Evolutionary conservation across 2,888 invertebrate species (phyloP).

Genomic region (Xestia sexstrigata): DNA sequence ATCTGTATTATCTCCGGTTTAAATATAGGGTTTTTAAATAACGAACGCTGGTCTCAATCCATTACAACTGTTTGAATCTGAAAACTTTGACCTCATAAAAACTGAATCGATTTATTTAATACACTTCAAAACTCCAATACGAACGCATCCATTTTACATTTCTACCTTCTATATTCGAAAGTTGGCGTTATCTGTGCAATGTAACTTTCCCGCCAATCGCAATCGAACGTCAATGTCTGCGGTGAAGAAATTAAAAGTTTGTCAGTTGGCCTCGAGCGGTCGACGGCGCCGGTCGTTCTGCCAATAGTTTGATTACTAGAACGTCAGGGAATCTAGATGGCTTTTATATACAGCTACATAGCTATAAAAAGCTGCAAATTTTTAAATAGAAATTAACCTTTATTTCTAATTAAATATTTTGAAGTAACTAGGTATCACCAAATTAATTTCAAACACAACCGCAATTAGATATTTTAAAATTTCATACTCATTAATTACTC

Average conservation of each 20-base stretch:
- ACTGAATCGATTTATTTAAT: conserved; percentile 62
- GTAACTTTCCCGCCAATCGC: conserved; percentile 88
- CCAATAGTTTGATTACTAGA: conserved; percentile 75
- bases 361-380: too few relatives aligned
- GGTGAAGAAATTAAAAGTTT: conserved; percentile 89
- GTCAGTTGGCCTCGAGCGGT: conserved; percentile 85
- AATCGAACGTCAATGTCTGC: conserved; percentile 87
- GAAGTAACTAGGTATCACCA: too few relatives aligned
- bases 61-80: conserved; percentile 39
- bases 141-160: conserved; percentile 78
- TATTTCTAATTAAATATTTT: conserved; percentile 30
- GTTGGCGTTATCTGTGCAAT: conserved; percentile 85
- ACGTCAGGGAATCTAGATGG: conserved; percentile 61
- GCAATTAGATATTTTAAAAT: neutral
- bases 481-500: neutral
- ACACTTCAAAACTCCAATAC: conserved; percentile 69
- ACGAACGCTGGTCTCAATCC: conserved; percentile 7
- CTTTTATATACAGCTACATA: conserved; percentile 35
- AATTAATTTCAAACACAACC: neutral
- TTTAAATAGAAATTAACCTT: neutral
- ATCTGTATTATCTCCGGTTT: neutral
- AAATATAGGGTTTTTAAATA: conserved; percentile 1
- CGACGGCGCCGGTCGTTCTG: conserved; percentile 80
- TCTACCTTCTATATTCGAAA: conserved; percentile 78
- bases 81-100: conserved; percentile 60